phyloP scores from a whole-genome alignment of 2,797 vertebrate species.

The Falco novaeseelandiae region DNA sequence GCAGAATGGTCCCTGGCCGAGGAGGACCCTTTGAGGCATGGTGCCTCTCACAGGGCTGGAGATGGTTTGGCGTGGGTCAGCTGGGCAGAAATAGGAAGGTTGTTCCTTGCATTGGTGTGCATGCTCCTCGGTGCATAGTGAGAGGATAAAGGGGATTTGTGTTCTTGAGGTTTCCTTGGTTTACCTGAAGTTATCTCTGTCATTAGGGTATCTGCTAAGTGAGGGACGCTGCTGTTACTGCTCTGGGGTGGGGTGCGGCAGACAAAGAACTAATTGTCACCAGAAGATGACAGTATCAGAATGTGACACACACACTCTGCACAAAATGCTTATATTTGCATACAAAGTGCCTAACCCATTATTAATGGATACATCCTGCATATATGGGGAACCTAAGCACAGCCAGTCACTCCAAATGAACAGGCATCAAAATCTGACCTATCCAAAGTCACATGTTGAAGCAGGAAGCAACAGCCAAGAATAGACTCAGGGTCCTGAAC shows the following conservation, averaged over 20 bases:
- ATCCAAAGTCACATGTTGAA: conserved; percentile 20
- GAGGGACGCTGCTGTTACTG: background rate
- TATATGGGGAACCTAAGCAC: background rate
- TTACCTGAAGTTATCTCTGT: background rate
- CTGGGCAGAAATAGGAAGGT: background rate
- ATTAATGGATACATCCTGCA: background rate
- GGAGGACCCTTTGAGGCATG: background rate
- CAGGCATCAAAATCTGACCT: conserved; percentile 48
- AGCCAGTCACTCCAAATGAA: background rate
- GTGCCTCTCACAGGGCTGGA: background rate
- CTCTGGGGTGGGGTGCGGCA: background rate
- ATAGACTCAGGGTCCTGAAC: conserved; percentile 62
- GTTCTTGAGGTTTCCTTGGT: background rate
- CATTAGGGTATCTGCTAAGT: background rate
- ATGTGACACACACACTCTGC: background rate
- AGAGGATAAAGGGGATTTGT: background rate
- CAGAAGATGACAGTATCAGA: background rate
- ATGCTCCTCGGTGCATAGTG: fast-evolving
- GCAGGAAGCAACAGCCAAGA: conserved; percentile 44
- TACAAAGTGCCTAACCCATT: background rate
- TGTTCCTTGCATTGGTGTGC: background rate
- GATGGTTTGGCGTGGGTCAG: background rate
- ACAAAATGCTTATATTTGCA: background rate
- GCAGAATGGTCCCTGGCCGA: background rate
- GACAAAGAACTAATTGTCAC: background rate